These are phyloP conservation scores for Brachyrhaphis roseni DNA, from an alignment of 2,797 vertebrate species.

Conservation along the genomic window DNA sequence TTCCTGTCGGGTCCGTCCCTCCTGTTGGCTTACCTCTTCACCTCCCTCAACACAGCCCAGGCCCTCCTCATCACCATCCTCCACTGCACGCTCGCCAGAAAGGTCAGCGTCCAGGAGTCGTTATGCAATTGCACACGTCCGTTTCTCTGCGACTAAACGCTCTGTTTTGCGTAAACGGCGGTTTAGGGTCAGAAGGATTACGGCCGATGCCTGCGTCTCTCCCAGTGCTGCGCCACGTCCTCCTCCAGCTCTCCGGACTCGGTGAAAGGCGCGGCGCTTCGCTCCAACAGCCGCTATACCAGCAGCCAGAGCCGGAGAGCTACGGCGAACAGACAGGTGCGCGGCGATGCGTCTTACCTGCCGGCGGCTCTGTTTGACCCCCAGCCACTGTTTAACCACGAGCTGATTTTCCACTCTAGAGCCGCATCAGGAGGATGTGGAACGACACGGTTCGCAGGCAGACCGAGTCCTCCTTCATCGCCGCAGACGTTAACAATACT, in stretches of 20 bases:
- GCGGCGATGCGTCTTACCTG: neutral
- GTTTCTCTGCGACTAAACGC: conserved; percentile 4
- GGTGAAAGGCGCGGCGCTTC: conserved; percentile 87
- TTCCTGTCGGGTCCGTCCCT: conserved; percentile 90
- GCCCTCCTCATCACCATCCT: conserved; percentile 91
- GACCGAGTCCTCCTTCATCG: conserved; percentile 93
- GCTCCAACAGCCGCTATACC: conserved; percentile 90
- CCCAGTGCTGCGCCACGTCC: conserved; percentile 88
- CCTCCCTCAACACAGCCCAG: conserved; percentile 92
- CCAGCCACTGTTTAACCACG: conserved; percentile 44
- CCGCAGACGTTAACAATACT: conserved; percentile 92
- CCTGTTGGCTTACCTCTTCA: conserved; percentile 93
- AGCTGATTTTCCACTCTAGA: conserved; percentile 74
- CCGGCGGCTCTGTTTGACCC: conserved; percentile 8
- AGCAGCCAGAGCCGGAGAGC: conserved; percentile 85
- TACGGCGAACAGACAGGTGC: conserved; percentile 80
- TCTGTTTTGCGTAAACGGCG: neutral
- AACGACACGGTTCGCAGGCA: conserved; percentile 93
- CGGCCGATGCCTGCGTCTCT: conserved; percentile 89
- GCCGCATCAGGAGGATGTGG: conserved; percentile 95
- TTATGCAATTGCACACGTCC: neutral
- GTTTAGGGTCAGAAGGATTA: conserved; percentile 91
- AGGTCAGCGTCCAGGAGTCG: conserved; percentile 72
- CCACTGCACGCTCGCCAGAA: conserved; percentile 91
- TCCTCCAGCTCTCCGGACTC: conserved; percentile 86